Base-by-base conservation (phyloP, 1,140 invertebrate genomes). In the Nilaparvata lugens region DNA sequence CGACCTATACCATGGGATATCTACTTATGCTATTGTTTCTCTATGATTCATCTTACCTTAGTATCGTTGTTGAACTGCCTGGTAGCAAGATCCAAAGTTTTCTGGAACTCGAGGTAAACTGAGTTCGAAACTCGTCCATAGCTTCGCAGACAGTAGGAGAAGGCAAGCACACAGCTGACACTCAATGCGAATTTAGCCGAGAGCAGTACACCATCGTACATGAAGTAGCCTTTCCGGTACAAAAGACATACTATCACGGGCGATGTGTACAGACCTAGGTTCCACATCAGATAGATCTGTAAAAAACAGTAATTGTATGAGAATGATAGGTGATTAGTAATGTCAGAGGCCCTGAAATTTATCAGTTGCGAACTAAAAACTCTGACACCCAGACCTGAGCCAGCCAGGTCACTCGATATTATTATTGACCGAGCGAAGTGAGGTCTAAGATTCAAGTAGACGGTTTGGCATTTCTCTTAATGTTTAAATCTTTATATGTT, bases 51-150 rank as follows among this genome's bases (percentile, higher is more conserved):
- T 62, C 56, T 57, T 65, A 75, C 71, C 66, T 70, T 84, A 28
- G 78, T 79, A 52, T 76, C 72, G 52, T 71, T 71, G 40, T 80
- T 79, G 56, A 78, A 68, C 42, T 75, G 68, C 1, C 71, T 66
- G 60, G 79, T 79, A 1, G 83, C 80, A 42, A 76, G 72, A 4
- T 75, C 74, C 5, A 93, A 71, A 0, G 79, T 79, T 43, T 80
- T 80, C n/a, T 91, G 69, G 73, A 95, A 94, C 64, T 81, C 79
- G 13, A 78, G 71, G 72, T 95, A 95, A 14, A 80, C 79, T 1
- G 81, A 74, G 72, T 89, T 93, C 14, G 74, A 78, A 1, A 81
- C 77, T 68, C 92, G 74, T 0, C 88, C 88, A 62, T 87, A 76
- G 25, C 87, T 86, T 72, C 89, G 73, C 38, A 87, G 76, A 28